Evolutionary conservation across 2,888 invertebrate genomes (phyloP).

Genomic region (Nebria salina): DNA sequence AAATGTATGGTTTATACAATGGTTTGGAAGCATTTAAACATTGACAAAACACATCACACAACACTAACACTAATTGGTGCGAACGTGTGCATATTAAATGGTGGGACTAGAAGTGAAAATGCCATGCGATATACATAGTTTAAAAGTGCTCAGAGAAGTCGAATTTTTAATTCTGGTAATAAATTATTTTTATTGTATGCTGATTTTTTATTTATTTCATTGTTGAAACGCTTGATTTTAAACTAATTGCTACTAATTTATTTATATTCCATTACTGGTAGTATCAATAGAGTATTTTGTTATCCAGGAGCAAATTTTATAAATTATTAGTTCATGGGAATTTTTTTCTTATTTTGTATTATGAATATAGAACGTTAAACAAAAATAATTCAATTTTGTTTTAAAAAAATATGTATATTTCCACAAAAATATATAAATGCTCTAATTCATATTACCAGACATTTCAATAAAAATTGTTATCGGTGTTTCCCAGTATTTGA

Average conservation of each 20-base stretch:
- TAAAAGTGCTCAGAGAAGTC: background rate
- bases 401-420: no score
- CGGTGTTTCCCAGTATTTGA: no score
- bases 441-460: no score
- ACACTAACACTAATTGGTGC: background rate
- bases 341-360: no score
- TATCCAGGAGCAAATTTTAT: no score
- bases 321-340: no score
- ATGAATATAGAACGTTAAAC: no score
- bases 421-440: no score
- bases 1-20: conserved; percentile 1
- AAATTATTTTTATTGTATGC: background rate
- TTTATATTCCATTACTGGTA: background rate
- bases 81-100: background rate
- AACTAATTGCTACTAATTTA: background rate
- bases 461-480: no score
- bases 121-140: background rate
- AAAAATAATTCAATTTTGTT: no score
- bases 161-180: background rate
- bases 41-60: background rate
- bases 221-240: background rate
- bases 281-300: background rate
- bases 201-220: background rate
- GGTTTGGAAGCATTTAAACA: background rate
- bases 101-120: background rate